A percentile compares a stretch with the other conserved stretches of the same genome.
phyloP scores from a whole-genome alignment of 2,888 invertebrate genomes.

The Antheraea assamensis region DNA sequence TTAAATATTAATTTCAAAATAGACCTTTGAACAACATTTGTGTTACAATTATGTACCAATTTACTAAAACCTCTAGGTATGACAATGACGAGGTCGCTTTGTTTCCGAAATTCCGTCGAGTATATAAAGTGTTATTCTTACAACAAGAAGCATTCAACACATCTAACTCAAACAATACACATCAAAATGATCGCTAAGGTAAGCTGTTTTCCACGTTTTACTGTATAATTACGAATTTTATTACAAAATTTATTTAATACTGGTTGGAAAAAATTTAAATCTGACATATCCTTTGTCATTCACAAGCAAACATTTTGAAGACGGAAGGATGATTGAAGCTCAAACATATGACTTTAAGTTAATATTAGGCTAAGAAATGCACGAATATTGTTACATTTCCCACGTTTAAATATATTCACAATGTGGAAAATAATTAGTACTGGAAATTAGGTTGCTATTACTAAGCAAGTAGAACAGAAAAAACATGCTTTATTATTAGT shows the following conservation, averaged over 20 bases:
- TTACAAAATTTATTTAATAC: not conserved
- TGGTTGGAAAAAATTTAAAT: not conserved
- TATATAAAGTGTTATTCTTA: conserved; percentile 58
- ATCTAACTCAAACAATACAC: conserved; percentile 41
- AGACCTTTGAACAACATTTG: conserved; percentile 43
- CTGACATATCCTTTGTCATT: not conserved
- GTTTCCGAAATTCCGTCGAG: conserved; percentile 55
- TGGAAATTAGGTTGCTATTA: too few relatives aligned
- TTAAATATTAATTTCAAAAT: conserved; percentile 44
- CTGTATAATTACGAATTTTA: not conserved
- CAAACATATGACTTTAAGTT: not conserved
- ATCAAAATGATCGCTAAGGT: conserved; percentile 65
- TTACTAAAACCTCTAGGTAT: conserved; percentile 51
- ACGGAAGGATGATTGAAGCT: not conserved
- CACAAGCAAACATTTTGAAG: not conserved
- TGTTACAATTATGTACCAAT: conserved; percentile 47
- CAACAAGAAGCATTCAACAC: conserved; percentile 52
- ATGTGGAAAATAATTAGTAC: too few relatives aligned
- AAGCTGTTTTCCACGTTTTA: conserved; percentile 30
- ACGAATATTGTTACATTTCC: too few relatives aligned
- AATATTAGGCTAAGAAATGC: too few relatives aligned
- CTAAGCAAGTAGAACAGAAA: too few relatives aligned
- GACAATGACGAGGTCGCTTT: conserved; percentile 56
- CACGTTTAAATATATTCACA: too few relatives aligned
- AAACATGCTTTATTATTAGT: not conserved